phyloP scores from a whole-genome alignment of 2,797 vertebrate species.

The Aulostomus chinensis region DNA sequence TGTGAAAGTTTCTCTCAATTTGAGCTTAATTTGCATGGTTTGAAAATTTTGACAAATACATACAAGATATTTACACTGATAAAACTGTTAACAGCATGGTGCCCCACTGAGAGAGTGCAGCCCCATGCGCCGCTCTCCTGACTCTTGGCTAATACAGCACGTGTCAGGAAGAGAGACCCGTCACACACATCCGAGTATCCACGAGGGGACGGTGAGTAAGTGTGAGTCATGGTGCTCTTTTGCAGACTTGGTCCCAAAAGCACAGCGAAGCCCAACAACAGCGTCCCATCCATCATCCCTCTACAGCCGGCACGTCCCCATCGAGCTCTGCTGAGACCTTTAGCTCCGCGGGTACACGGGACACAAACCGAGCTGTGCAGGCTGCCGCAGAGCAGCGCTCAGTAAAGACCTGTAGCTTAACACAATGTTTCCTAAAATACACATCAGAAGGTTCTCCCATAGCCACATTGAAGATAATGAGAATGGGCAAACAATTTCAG shows the following conservation, averaged over 20 bases:
- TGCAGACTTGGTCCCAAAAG: slow-evolving; percentile 69
- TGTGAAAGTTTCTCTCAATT: slow-evolving; percentile 7
- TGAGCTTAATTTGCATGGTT: slow-evolving; percentile 12
- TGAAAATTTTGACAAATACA: slow-evolving; percentile 17
- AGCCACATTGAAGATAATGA: no score
- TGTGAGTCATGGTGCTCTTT: slow-evolving; percentile 2
- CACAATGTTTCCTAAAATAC: no score
- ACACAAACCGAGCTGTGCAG: no score
- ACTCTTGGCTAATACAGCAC: no score
- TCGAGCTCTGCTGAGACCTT: no score
- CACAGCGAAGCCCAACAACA: slow-evolving; percentile 9
- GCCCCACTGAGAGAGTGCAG: neutral
- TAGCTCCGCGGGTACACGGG: no score
- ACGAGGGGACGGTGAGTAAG: slow-evolving; percentile 9
- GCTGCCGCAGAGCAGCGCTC: no score
- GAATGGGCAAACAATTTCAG: no score
- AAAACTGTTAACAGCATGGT: slow-evolving; percentile 1
- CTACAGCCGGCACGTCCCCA: neutral
- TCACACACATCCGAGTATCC: slow-evolving; percentile 12
- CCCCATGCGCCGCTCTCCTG: no score
- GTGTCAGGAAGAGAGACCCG: no score
- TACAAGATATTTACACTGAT: slow-evolving; percentile 39
- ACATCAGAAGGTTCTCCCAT: no score
- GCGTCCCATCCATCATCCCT: neutral
- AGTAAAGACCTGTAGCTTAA: no score